phyloP scores from a whole-genome alignment of 2,113 vertebrate species.

The Alethe castanea region DNA sequence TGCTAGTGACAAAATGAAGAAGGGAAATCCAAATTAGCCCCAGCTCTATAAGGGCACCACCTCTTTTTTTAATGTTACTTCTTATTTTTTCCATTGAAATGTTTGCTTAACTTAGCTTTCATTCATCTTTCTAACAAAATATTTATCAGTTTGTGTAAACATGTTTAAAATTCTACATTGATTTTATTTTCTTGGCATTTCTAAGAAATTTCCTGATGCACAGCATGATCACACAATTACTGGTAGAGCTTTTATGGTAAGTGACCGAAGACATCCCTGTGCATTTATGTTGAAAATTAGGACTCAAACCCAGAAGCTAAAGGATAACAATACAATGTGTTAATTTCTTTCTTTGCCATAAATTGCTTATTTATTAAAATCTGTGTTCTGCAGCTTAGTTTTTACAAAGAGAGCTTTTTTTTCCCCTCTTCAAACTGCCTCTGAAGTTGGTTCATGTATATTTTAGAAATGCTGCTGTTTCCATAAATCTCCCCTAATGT shows the following conservation, averaged over 20 bases:
- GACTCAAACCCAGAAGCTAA: background rate
- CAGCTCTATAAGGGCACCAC: background rate
- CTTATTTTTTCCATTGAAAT: background rate
- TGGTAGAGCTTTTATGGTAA: constrained; percentile 11
- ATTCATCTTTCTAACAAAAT: background rate
- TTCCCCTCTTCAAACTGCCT: background rate
- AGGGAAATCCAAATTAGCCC: background rate
- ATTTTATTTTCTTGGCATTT: background rate
- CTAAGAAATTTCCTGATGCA: constrained; percentile 23
- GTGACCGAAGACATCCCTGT: background rate
- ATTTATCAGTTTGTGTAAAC: constrained; percentile 3
- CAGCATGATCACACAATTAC: constrained; percentile 13
- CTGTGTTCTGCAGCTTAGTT: background rate
- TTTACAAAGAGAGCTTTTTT: background rate
- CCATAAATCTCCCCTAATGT: constrained; percentile 6
- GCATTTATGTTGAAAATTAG: constrained; percentile 32
- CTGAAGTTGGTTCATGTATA: background rate
- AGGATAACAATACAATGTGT: background rate
- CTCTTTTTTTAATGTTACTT: background rate
- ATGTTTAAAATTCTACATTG: constrained; percentile 5
- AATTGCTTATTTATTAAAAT: constrained; percentile 8
- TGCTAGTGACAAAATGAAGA: background rate
- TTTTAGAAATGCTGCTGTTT: constrained; percentile 22
- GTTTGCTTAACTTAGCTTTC: constrained; percentile 6
- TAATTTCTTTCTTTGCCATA: constrained; percentile 4